A percentile compares a stretch with the other conserved stretches of the same genome.
phyloP scores from a whole-genome alignment of 37 sponge, comb jelly and placozoan genomes.

The Haliclona indistincta region DNA sequence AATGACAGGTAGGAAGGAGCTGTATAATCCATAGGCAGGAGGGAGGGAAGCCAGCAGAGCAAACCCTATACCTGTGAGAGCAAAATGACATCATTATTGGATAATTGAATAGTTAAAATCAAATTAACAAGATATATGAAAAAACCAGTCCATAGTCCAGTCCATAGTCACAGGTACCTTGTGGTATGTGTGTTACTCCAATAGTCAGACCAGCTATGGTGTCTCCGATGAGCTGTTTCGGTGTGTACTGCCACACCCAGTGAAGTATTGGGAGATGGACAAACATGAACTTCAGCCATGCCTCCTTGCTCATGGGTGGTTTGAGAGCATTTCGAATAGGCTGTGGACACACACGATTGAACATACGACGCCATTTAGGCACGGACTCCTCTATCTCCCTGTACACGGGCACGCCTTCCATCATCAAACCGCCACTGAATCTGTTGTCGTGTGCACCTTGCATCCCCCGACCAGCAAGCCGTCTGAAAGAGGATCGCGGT shows the following conservation, averaged over 20 bases:
- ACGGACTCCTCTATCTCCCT: slow-evolving; percentile 18
- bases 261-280: slow-evolving; percentile 66
- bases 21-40: slow-evolving; percentile 74
- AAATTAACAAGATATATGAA: not conserved
- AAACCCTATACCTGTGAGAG: slow-evolving; percentile 44
- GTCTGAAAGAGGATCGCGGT: slow-evolving; percentile 9
- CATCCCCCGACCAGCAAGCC: too few relatives aligned
- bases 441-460: too few relatives aligned
- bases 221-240: slow-evolving; percentile 62
- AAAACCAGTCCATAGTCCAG: not conserved
- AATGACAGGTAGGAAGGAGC: slow-evolving; percentile 67
- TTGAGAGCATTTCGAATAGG: slow-evolving; percentile 59
- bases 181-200: slow-evolving; percentile 80
- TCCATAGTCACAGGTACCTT: slow-evolving; percentile 35
- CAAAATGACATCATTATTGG: not conserved
- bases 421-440: too few relatives aligned
- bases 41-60: slow-evolving; percentile 66
- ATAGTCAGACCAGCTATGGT: slow-evolving; percentile 74
- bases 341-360: slow-evolving; percentile 42
- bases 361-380: not conserved
- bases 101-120: not conserved
- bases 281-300: slow-evolving; percentile 56
- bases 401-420: slow-evolving; percentile 32
- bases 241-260: slow-evolving; percentile 64
- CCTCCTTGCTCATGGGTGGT: slow-evolving; percentile 40